These are phyloP conservation scores for Hydra vulgaris DNA, from an alignment of 30 jellyfish, hydroid and myxozoan genomes.

Conservation along the genomic window DNA sequence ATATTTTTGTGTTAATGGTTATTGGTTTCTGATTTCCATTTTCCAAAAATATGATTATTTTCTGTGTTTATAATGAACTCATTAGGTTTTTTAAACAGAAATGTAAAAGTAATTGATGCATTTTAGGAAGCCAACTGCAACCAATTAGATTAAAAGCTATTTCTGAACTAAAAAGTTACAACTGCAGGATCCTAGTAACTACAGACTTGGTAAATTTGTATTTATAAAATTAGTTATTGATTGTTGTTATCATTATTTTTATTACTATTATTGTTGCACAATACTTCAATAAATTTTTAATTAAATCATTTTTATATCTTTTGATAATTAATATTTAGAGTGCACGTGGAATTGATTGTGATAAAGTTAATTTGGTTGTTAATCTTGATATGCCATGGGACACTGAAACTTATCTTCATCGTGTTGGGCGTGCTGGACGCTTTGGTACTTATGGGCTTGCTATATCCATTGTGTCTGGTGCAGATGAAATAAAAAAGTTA, in stretches of 20 bases:
- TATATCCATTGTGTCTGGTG: slow-evolving; percentile 58
- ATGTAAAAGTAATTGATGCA: neutral
- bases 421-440: slow-evolving; percentile 97
- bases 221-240: too few relatives aligned
- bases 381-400: slow-evolving; percentile 97
- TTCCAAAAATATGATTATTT: too few relatives aligned
- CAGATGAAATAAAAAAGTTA: slow-evolving; percentile 38
- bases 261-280: too few relatives aligned
- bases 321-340: slow-evolving; percentile 27
- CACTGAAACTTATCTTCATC: slow-evolving; percentile 92
- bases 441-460: slow-evolving; percentile 86
- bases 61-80: too few relatives aligned
- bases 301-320: neutral
- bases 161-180: slow-evolving; percentile 44
- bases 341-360: slow-evolving; percentile 93
- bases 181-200: slow-evolving; percentile 80
- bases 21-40: too few relatives aligned
- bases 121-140: slow-evolving; percentile 71
- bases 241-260: too few relatives aligned
- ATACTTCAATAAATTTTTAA: too few relatives aligned
- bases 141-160: slow-evolving; percentile 50
- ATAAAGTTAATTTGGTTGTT: slow-evolving; percentile 76
- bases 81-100: too few relatives aligned
- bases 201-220: slow-evolving; percentile 82
- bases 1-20: too few relatives aligned